Percentiles rank a stretch among this genome's conserved stretches.
Conservation (phyloP, 2,888 invertebrate genomes). For the Sericinus montela region DNA sequence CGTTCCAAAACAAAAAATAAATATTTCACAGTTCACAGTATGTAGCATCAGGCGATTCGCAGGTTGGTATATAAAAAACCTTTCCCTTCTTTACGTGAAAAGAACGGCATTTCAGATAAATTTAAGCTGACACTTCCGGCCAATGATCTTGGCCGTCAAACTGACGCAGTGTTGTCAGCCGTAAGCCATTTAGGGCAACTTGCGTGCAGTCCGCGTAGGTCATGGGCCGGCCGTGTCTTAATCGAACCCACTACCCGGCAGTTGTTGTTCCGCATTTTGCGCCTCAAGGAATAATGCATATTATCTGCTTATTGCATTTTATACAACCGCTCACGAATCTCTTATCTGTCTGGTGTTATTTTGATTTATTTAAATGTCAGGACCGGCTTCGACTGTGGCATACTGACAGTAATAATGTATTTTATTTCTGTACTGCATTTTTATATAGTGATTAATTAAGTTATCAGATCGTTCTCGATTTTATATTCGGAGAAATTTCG, state of each 20-base stretch:
- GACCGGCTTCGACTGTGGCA: slow-evolving; percentile 1
- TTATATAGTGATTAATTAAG: background rate
- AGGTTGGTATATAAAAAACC: no score
- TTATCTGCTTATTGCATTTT: background rate
- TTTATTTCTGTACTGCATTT: background rate
- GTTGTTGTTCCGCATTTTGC: slow-evolving; percentile 32
- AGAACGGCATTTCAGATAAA: background rate
- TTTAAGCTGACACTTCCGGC: background rate
- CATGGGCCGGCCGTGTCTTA: slow-evolving; percentile 29
- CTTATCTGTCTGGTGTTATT: slow-evolving; percentile 7
- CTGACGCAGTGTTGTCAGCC: slow-evolving; percentile 1
- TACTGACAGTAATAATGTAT: background rate
- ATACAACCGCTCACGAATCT: background rate
- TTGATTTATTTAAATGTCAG: slow-evolving; percentile 6
- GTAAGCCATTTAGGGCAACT: slow-evolving; percentile 19
- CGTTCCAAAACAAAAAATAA: no score
- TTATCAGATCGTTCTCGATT: background rate
- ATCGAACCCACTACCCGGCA: slow-evolving; percentile 26
- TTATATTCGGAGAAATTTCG: no score
- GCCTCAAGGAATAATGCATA: slow-evolving; percentile 21
- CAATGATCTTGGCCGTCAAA: slow-evolving; percentile 6
- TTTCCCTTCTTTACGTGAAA: no score
- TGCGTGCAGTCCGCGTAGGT: slow-evolving; percentile 23
- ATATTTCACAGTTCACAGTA: no score
- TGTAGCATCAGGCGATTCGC: no score